Evolutionary conservation across 2,113 vertebrate genomes (phyloP), one percentile per base, ranked within the genome.

Genomic region (Tachycineta bicolor): DNA sequence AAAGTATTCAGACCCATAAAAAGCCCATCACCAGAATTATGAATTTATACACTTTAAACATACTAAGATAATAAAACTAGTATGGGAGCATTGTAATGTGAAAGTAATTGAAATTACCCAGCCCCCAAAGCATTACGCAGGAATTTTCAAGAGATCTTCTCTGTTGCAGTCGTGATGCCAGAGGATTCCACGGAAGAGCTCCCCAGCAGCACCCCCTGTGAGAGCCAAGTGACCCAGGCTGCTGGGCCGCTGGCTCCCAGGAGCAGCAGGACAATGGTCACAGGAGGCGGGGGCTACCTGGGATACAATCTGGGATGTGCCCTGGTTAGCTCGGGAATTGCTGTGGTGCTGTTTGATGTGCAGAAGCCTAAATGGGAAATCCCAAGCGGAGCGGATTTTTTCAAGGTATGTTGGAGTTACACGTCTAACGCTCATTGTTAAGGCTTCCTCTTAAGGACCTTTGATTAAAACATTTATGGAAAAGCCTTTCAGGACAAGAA

Each of bases 281-380:
- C 99, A 0, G 99, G 99, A 77, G 99, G 99, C 14, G 98, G 98
- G 7, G 99, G 99, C 23, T 99, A 99, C 96, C 98, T 99, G 55
- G 99, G 99, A 6, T 99, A 98, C 75, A 98, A 98, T 56, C 97
- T 99, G 91, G 98, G 98, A 5, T 98, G 97, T 74, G 98, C 98
- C 47, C 98, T 99, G 25, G 98, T 97, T 28, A 95, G 80, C 55
- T 97, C 97, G 7, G 99, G 99, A 22, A 19, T 96, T 56, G 95
- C 97, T 5, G 99, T 99, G 33, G 93, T 99, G 94, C 98, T 99
- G 9, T 97, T 99, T 39, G 99, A 99, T 59, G 79, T 98, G 31
- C 97, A 76, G 59, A 97, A 97, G 82, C 99, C 99, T 4, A 90
- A 91, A 63, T 97, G 98, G 97, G 98, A 98, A 11, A 89, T 98